Evolutionary conservation across 2,888 invertebrate genomes (phyloP), one percentile per base, ranked within the genome.

Genomic region (Himalopsyche japonica): DNA sequence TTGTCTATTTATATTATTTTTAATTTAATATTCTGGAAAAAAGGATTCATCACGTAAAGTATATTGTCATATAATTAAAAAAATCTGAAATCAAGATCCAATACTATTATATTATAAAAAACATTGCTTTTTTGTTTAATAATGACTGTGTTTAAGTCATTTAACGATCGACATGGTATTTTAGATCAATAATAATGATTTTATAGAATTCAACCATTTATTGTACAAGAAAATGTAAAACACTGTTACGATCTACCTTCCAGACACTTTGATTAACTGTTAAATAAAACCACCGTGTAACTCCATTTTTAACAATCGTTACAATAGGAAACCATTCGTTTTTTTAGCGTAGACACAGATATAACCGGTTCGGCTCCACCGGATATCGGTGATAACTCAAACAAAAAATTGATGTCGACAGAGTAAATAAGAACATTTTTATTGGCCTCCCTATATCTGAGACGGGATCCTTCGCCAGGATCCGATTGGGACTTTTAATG

Each of bases 371-470:
- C 20, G 34, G 48, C 15, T 79, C 57, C 20, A 84, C 84, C 82
- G 82, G 82, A 84, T 82, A 84, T 84, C 82, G 84, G 49, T 34
- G 82, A 84, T 82, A 84, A 79, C 47, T 82, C 48, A 32, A 24
- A 84, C 70, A 80, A 76, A 79, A 82, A 84, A 78, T 43, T 20
- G 37, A 57, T 77, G 48, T 77, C 47, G 24, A 79, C 70, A 70
- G 70, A 70, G 81, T 83, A 76, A 84, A 84, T 77, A 84, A 70
- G 30, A 20, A 49, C 77, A 84, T 81, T 81, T 64, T 84, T 64
- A 48, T 37, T 48, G 79, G 18, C 77, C 34, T 76, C 47, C 47
- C 76, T 82, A 77, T 76, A 70, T 27, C 15, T 70, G 7, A 49
- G 47, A n/a, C 30, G 24, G 37, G 57, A 80, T 34, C 20, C 34